A percentile compares a stretch with the other conserved stretches of the same genome.
phyloP scores from a whole-genome alignment of 2,888 invertebrate species.

The Mesochorus sp. region DNA sequence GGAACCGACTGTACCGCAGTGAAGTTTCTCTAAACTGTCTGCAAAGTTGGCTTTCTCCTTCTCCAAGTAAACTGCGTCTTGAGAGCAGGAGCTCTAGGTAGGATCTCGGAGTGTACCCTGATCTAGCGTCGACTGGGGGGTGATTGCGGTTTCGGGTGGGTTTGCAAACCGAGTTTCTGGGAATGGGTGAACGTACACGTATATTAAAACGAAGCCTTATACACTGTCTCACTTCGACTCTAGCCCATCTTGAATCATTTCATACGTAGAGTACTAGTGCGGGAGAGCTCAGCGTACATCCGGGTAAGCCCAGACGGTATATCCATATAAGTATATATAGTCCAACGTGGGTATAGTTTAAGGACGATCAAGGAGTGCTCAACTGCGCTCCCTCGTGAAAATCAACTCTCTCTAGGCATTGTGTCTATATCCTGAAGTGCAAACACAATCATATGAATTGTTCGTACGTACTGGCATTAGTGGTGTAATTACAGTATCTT shows the following conservation, averaged over 20 bases:
- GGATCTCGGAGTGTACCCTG: slow-evolving; percentile 27
- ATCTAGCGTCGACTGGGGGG: slow-evolving; percentile 25
- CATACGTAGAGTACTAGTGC: background rate
- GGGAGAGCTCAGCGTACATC: slow-evolving; percentile 10
- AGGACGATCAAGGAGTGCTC: slow-evolving; percentile 41
- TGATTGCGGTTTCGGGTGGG: slow-evolving; percentile 42
- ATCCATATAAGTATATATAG: too few relatives aligned
- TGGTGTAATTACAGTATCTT: background rate
- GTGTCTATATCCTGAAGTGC: background rate
- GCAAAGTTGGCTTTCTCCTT: slow-evolving; percentile 63
- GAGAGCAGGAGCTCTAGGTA: slow-evolving; percentile 13
- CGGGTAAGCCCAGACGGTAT: background rate
- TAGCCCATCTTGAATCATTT: slow-evolving; percentile 31
- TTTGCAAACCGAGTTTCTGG: slow-evolving; percentile 43
- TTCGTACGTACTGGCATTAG: background rate
- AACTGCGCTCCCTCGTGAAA: slow-evolving; percentile 18
- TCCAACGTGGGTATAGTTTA: background rate
- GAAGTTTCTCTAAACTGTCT: slow-evolving; percentile 63
- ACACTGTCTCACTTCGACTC: slow-evolving; percentile 6
- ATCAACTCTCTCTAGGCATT: slow-evolving; percentile 15
- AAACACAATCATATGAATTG: slow-evolving; percentile 31
- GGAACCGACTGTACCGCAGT: background rate
- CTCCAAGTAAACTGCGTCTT: slow-evolving; percentile 13
- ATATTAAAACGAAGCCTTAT: slow-evolving; percentile 19
- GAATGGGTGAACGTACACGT: slow-evolving; percentile 40